phyloP scores from a whole-genome alignment of 2,113 vertebrate species.

The Leiothrix lutea region DNA sequence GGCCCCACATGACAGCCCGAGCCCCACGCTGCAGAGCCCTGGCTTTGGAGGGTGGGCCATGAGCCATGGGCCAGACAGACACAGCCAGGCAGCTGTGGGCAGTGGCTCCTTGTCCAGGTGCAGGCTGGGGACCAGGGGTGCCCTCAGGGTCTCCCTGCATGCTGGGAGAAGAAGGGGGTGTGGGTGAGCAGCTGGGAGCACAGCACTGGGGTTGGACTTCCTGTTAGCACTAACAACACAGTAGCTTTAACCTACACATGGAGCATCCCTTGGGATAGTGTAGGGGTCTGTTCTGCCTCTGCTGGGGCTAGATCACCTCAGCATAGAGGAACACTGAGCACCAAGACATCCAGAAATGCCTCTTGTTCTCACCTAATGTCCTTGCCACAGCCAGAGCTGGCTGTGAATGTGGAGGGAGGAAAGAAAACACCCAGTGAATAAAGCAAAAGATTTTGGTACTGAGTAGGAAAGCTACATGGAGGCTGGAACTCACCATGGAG shows the following conservation, averaged over 20 bases:
- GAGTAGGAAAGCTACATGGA: neutral
- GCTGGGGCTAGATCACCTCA: accelerated
- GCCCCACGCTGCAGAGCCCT: neutral
- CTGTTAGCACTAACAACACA: accelerated
- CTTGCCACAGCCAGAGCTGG: neutral
- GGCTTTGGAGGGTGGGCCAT: neutral
- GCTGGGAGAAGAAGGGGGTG: neutral
- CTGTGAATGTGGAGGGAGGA: neutral
- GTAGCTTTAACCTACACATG: neutral
- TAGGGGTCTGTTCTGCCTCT: accelerated
- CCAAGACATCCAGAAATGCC: neutral
- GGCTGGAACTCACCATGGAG: neutral
- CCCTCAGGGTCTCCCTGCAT: neutral
- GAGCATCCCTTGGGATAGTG: neutral
- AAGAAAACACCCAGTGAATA: neutral
- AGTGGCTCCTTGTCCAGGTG: neutral
- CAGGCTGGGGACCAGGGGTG: neutral
- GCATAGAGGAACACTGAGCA: accelerated
- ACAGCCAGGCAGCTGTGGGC: neutral
- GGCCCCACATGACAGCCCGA: accelerated
- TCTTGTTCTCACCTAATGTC: neutral
- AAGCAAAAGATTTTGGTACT: neutral
- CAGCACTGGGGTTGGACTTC: accelerated
- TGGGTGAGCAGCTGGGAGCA: neutral
- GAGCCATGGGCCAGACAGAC: neutral